Base-by-base conservation (phyloP, 2,797 vertebrate species). In the Remorina albescens region DNA sequence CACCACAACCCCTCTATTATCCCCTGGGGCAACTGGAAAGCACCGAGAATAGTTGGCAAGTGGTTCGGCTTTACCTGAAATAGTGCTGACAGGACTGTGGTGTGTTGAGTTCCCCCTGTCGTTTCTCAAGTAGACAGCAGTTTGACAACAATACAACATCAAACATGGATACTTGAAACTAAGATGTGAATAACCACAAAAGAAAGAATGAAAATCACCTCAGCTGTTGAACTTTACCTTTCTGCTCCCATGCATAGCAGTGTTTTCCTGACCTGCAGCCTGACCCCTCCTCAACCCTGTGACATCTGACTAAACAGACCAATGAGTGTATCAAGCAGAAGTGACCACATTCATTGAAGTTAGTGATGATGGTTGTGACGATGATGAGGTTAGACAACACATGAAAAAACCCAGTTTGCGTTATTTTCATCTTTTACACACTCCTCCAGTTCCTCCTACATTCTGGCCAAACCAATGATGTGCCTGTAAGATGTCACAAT, bases 21-120 rank as follows among this genome's bases (percentile, higher is more conserved):
- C 71, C 87, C 71, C 57, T 13, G 71, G 81, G 87, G 75, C 32
- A 73, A 64, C 19, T 91, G 92, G 91, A 93, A 93, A 91, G 71
- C 88, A 89, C 92, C 87, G 19, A 79, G 68, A 72, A 18, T 67
- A 74, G 83, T 59, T 76, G 62, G 21, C 54, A 30, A 47, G 82
- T 51, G 82, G 82, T 91, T 74, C 67, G 55, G 50, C 50, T 82
- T 88, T 72, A 92, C 86, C 89, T 89, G 82, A 74, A 79, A 78
- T 54, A 54, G 39, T 80, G 87, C 85, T 89, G 88, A 89, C 81
- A 41, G 8, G 62, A 56, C 63, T 84, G 88, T 82, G 86, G 88
- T 85, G 26, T 3, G 25, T 42, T 4, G 75, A 85, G 76, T 91
- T 90, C 67, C 89, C 88, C 89, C 56, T 12, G 16, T 55, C 32